Base-by-base conservation (phyloP, 2,888 invertebrate genomes). In the Hypsopygia costalis region DNA sequence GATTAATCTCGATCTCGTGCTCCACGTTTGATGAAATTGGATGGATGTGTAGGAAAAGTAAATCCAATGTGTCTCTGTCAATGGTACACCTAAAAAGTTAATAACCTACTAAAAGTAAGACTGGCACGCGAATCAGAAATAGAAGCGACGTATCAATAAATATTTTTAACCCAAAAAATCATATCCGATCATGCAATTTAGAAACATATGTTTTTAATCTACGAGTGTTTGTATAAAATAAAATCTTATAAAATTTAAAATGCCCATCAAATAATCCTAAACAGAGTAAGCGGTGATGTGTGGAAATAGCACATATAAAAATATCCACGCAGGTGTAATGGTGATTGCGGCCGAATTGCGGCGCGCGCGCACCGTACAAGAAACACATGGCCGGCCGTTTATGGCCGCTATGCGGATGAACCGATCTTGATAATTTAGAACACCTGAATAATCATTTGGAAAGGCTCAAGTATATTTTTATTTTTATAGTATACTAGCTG, bases 351-450 rank as follows among this genome's bases (percentile, higher is more conserved):
- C 63, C 65, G 71, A 66, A 77, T 77, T 72, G 81, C 69, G 73
- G 75, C 76, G 77, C 68, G 57, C 69, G 75, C 74, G 70, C 72
- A 68, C 53, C 60, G 65, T 71, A 78, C 69, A 58, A 52, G 67
- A 70, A 80, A 78, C 85, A 85, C 81, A 82, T 83, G 83, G 83
- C 79, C 48, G 45, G 43, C 40, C 61, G 65, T 61, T 71, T 68
- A 73, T 63, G 46, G 47, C 54, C 25, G 32, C 16, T 55, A 55
- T 37, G 25, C 9, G 8, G 33, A 25, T 1, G 1, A 0, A 4
- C 0, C 0, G 1, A 9, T 62, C 43, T 78, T 77, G 75, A 63
- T 72, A n/a, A n/a, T n/a, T n/a, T n/a, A n/a, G n/a, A n/a, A n/a
- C n/a, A n/a, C n/a, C n/a, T n/a, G n/a, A n/a, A n/a, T n/a, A n/a